Evolutionary conservation across 2,797 vertebrate genomes (phyloP).

Genomic region (Danio albolineatus): DNA sequence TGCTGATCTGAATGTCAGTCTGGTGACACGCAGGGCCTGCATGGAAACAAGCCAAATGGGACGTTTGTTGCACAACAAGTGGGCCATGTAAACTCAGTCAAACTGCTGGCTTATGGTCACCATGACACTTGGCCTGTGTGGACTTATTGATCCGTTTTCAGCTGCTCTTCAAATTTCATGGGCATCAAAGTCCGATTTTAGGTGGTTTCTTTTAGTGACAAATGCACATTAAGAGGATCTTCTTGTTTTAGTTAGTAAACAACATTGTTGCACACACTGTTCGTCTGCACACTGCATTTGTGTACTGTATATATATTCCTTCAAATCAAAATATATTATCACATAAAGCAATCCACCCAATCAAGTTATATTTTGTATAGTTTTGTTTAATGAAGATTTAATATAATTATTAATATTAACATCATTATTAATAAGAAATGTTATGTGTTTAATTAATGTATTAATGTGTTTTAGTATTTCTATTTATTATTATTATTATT

Average conservation of each 20-base stretch:
- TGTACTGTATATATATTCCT: not conserved
- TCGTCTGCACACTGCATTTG: not conserved
- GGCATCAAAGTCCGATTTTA: not conserved
- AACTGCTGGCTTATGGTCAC: not conserved
- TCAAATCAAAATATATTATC: not conserved
- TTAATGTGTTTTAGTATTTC: too few relatives aligned
- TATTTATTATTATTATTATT: too few relatives aligned
- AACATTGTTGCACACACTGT: not conserved
- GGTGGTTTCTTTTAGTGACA: not conserved
- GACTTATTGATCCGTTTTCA: constrained; percentile 4
- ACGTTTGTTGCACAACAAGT: constrained; percentile 36
- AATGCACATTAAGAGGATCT: not conserved
- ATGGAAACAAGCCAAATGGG: constrained; percentile 42
- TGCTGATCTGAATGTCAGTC: not conserved
- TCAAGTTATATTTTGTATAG: not conserved
- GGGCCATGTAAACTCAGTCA: not conserved
- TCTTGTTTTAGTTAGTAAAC: not conserved
- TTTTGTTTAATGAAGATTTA: not conserved
- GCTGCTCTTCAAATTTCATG: not conserved
- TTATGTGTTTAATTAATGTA: too few relatives aligned
- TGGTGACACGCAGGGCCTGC: constrained; percentile 25
- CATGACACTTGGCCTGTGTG: not conserved
- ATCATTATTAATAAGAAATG: too few relatives aligned
- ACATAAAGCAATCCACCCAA: not conserved
- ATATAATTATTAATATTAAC: too few relatives aligned